Evolutionary conservation across 2,113 vertebrate species (phyloP).

Genomic region (Silurus asotus): DNA sequence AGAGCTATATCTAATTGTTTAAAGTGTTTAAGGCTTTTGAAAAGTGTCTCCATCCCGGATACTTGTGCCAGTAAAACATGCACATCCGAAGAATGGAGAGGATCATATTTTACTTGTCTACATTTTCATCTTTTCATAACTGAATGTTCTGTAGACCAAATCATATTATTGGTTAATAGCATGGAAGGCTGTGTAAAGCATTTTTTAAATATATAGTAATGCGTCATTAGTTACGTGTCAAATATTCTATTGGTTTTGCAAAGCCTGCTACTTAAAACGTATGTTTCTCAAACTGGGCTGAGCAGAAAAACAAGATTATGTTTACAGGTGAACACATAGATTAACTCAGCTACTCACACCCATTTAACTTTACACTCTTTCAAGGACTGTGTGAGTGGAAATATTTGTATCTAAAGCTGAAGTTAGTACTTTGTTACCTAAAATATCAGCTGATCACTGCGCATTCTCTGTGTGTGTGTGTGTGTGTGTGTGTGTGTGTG

Average conservation of each 20-base stretch:
- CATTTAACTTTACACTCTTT: neutral
- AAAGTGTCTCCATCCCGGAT: neutral
- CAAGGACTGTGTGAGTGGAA: neutral
- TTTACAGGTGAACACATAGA: neutral
- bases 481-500: conserved; percentile 24
- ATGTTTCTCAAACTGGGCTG: conserved; percentile 3
- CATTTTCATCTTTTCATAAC: neutral
- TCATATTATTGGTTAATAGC: neutral
- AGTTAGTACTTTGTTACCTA: too few species aligned
- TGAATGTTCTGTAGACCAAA: neutral
- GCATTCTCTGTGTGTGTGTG: neutral
- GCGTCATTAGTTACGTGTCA: neutral
- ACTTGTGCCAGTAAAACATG: neutral
- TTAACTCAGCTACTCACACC: neutral
- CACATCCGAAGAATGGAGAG: neutral
- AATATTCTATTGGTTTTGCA: neutral
- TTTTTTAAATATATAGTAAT: neutral
- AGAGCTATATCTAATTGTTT: neutral
- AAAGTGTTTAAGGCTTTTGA: too few species aligned
- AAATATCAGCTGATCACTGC: neutral
- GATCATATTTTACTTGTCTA: neutral
- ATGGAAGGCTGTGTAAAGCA: neutral
- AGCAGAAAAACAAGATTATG: conserved; percentile 8
- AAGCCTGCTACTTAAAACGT: neutral
- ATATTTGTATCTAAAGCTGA: neutral